Base-by-base conservation (phyloP, 2,888 invertebrate species). In the Tuta absoluta region DNA sequence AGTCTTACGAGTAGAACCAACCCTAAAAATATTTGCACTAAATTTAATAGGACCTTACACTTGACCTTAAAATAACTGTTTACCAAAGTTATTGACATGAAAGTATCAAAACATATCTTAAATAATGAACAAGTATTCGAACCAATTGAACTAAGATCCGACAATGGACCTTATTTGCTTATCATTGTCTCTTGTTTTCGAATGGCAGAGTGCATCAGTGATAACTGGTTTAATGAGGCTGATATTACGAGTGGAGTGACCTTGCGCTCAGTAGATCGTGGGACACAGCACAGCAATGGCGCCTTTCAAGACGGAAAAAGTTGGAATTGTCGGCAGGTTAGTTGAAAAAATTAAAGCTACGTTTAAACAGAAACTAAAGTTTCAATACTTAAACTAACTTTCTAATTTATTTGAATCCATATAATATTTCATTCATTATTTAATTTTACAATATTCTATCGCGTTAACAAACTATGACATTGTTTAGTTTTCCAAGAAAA, bases 301-400 rank as follows among this genome's bases (percentile, higher is more conserved):
- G 68, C 74, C 85, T 68, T 75, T 76, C 66, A 93, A 93, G 80
- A 92, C 86, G 64, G 94, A 94, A 85, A 95, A 95, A 88, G 93
- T 96, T 72, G 95, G 95, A 69, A 95, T 96, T 70, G 92, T 96
- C 68, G 96, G 96, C 80, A 96, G 96, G 96, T 95, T 87, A 86
- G 80, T 66, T 58, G 24, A 60, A 24, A n/a, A 48, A 4, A 28
- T 28, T 28, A 28, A n/a, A n/a, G n/a, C n/a, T n/a, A n/a, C n/a
- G n/a, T n/a, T n/a, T n/a, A n/a, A n/a, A n/a, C n/a, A n/a, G n/a
- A n/a, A n/a, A n/a, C n/a, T n/a, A n/a, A n/a, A n/a, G n/a, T n/a
- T n/a, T n/a, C n/a, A n/a, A n/a, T n/a, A n/a, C n/a, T n/a, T n/a
- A n/a, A n/a, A n/a, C n/a, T n/a, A n/a, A n/a, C n/a, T n/a, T n/a